A percentile compares a stretch with the other conserved stretches of the same genome.
Evolutionary conservation across 2,888 invertebrate genomes (phyloP).

Genomic region (Spicauda simplicius): DNA sequence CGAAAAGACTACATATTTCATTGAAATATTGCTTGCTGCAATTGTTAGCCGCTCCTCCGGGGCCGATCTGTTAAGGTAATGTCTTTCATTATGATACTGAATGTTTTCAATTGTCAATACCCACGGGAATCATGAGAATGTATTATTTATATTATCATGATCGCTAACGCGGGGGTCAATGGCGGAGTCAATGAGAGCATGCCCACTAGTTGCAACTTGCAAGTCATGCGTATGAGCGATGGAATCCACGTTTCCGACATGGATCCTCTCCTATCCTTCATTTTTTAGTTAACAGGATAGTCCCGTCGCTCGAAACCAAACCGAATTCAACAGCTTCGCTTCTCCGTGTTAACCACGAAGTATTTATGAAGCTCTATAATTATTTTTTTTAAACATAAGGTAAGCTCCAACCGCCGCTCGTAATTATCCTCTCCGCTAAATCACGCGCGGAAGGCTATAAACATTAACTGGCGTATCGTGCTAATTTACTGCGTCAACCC

Average conservation of each 20-base stretch:
- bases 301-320: conserved; percentile 11
- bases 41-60: conserved; percentile 58
- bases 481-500: conserved; percentile 80
- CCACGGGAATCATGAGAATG: conserved; percentile 71
- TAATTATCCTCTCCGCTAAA: conserved; percentile 75
- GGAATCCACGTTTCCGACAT: conserved; percentile 79
- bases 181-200: conserved; percentile 81
- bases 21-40: conserved; percentile 55
- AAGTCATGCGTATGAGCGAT: conserved; percentile 77
- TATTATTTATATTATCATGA: conserved; percentile 79
- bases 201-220: conserved; percentile 76
- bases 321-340: conserved; percentile 16
- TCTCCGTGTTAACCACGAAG: conserved; percentile 34
- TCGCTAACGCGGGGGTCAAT: conserved; percentile 74
- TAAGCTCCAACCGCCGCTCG: conserved; percentile 45
- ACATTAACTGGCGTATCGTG: conserved; percentile 76
- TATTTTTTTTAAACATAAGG: conserved; percentile 37
- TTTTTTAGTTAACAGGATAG: conserved; percentile 30
- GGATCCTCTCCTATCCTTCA: conserved; percentile 50
- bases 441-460: conserved; percentile 73
- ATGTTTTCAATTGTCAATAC: conserved; percentile 59
- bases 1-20: conserved; percentile 47
- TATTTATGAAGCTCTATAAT: conserved; percentile 31
- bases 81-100: conserved; percentile 60
- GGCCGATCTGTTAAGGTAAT: conserved; percentile 69